phyloP scores from a whole-genome alignment of 1,140 invertebrate species.

The Dreissena polymorpha region DNA sequence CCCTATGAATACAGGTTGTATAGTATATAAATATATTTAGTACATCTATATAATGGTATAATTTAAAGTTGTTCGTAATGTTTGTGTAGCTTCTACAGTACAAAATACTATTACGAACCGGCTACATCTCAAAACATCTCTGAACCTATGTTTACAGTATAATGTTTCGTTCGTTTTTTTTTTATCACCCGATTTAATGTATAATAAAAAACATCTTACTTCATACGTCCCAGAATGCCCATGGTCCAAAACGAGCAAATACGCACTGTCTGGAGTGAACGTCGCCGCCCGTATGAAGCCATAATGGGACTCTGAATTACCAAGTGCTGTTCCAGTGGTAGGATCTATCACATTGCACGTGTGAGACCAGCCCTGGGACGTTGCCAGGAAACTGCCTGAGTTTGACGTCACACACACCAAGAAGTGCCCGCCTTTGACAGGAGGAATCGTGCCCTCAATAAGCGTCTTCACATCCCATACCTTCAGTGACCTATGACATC shows the following conservation, averaged over 20 bases:
- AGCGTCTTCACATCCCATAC: constrained; percentile 37
- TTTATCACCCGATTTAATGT: no score
- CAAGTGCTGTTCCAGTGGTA: neutral
- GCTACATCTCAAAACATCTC: no score
- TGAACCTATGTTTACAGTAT: no score
- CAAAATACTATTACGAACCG: no score
- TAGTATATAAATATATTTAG: no score
- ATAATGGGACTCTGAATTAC: neutral
- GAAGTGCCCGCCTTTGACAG: constrained; percentile 29
- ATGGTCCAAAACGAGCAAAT: constrained; percentile 32
- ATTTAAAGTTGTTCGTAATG: no score
- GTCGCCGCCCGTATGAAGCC: constrained; percentile 21
- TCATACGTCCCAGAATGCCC: constrained; percentile 35
- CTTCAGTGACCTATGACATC: constrained; percentile 32
- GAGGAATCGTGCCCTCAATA: constrained; percentile 6
- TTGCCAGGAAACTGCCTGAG: constrained; percentile 16
- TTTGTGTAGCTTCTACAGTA: no score
- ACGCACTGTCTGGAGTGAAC: neutral
- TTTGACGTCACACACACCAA: constrained; percentile 18
- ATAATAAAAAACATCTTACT: neutral
- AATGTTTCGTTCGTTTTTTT: no score
- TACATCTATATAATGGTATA: no score
- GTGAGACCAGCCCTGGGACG: constrained; percentile 28
- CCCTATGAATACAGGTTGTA: no score
- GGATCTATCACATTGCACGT: constrained; percentile 17